phyloP scores from a whole-genome alignment of 2,797 vertebrate genomes.

The Balearica regulorum region DNA sequence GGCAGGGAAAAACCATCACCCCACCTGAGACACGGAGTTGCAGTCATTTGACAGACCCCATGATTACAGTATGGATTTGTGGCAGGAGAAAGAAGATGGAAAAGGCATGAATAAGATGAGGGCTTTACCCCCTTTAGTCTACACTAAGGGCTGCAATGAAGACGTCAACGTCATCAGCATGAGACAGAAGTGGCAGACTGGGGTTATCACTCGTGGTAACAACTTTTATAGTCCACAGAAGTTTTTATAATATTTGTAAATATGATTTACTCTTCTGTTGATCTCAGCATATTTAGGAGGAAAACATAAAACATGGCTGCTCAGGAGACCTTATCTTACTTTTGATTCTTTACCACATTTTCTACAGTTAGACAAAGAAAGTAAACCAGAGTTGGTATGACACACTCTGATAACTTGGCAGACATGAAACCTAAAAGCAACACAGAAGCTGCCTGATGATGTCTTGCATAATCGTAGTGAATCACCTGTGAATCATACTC shows the following conservation, averaged over 20 bases:
- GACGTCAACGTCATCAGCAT: not conserved
- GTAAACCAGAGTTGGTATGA: constrained; percentile 4
- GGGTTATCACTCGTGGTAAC: not conserved
- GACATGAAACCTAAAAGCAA: constrained; percentile 25
- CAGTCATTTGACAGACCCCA: not conserved
- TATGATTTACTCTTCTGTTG: not conserved
- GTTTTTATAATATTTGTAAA: not conserved
- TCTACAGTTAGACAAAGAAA: not conserved
- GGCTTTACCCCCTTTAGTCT: not conserved
- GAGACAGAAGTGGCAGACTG: not conserved
- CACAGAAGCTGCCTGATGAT: constrained; percentile 14
- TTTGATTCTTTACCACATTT: not conserved
- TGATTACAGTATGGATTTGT: not conserved
- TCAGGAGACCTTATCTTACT: not conserved
- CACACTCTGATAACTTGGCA: constrained; percentile 31
- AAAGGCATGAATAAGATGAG: not conserved
- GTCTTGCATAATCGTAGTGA: constrained; percentile 48
- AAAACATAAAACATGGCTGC: not conserved
- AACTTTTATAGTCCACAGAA: not conserved
- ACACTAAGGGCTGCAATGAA: not conserved
- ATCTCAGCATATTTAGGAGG: not conserved
- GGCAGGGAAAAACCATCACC: not conserved
- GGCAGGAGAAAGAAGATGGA: not conserved
- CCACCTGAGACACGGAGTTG: not conserved
- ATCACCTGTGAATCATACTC: constrained; percentile 47